Conservation (phyloP, 2,888 invertebrate genomes). For the Nipponacmea schrenckii region DNA sequence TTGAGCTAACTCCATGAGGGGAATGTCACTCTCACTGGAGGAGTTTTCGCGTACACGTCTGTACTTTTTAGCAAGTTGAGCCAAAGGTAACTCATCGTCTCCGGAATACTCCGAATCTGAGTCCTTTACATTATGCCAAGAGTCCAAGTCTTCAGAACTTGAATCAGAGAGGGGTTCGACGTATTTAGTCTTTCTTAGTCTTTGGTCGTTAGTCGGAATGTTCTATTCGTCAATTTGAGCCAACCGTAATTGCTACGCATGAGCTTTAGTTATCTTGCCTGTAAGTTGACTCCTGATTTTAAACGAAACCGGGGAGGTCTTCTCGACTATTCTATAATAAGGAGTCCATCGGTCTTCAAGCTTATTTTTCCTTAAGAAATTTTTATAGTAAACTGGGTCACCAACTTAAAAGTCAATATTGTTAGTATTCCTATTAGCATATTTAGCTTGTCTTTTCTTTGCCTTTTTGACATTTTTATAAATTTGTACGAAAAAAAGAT, state of each 20-base stretch:
- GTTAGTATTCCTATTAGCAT: no score
- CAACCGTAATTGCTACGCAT: slow-evolving; percentile 13
- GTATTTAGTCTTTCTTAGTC: slow-evolving; percentile 13
- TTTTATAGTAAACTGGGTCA: no score
- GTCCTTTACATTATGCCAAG: not conserved
- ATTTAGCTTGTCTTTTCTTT: slow-evolving; percentile 28
- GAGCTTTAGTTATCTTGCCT: slow-evolving; percentile 12
- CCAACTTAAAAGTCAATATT: no score
- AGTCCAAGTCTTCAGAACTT: not conserved
- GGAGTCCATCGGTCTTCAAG: no score
- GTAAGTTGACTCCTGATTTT: no score
- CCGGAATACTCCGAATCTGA: slow-evolving; percentile 1
- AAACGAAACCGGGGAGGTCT: no score
- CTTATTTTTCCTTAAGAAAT: no score
- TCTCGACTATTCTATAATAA: no score
- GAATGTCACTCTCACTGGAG: slow-evolving; percentile 15
- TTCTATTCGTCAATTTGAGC: slow-evolving; percentile 19
- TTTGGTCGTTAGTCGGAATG: no score
- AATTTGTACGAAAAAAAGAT: slow-evolving; percentile 25
- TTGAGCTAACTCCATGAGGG: slow-evolving; percentile 17
- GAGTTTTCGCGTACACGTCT: slow-evolving; percentile 3
- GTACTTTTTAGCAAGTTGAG: not conserved
- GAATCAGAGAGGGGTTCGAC: slow-evolving; percentile 10
- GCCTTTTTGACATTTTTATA: slow-evolving; percentile 23
- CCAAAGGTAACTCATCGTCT: not conserved